phyloP scores from a whole-genome alignment of 1,140 invertebrate genomes.

The Ceratitis capitata region DNA sequence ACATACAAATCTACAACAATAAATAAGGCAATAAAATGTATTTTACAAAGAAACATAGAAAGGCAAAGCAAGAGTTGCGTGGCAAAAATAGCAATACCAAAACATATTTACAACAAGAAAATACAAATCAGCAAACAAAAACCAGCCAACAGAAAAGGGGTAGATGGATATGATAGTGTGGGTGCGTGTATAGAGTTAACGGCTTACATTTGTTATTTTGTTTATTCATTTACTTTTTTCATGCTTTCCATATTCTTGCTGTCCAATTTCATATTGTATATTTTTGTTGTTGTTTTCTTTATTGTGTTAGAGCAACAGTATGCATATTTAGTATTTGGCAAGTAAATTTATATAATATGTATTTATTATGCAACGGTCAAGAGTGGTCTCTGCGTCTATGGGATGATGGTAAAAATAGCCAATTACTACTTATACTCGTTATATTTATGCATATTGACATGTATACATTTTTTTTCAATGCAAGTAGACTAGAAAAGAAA shows the following conservation, averaged over 20 bases:
- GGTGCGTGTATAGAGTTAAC: background rate
- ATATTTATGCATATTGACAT: too few species aligned
- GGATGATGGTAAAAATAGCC: too few species aligned
- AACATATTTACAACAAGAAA: background rate
- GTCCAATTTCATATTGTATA: too few species aligned
- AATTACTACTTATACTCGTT: too few species aligned
- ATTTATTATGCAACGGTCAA: background rate
- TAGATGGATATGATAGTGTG: background rate
- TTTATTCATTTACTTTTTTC: background rate
- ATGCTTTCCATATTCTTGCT: background rate
- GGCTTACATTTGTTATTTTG: background rate
- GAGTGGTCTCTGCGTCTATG: background rate
- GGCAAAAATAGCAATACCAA: background rate
- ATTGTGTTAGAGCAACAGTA: constrained; percentile 10
- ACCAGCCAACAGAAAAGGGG: background rate
- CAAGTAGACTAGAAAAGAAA: too few species aligned
- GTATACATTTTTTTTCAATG: too few species aligned
- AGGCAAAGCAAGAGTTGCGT: background rate
- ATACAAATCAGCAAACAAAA: constrained; percentile 19
- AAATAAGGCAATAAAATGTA: constrained; percentile 29
- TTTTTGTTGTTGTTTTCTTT: background rate
- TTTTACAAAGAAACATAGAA: background rate
- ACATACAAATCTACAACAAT: too few species aligned
- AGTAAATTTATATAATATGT: background rate
- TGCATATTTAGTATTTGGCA: background rate